phyloP scores from a whole-genome alignment of 2,113 vertebrate genomes.

The Hyaena hyaena region DNA sequence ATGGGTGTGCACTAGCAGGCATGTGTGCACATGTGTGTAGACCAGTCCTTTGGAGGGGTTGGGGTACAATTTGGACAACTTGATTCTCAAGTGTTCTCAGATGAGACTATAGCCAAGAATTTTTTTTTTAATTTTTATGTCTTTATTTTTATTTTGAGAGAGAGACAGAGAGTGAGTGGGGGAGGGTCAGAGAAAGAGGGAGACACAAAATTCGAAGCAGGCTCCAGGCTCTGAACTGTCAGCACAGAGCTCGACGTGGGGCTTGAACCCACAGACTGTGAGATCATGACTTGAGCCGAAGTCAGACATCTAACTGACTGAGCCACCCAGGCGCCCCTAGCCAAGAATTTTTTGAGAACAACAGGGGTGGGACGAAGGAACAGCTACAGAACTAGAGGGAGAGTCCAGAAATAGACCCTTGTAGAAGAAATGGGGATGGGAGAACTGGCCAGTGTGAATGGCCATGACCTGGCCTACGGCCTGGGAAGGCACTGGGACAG shows the following conservation, averaged over 20 bases:
- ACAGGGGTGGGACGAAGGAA: neutral
- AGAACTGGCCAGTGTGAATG: neutral
- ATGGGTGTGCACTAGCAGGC: fast-evolving
- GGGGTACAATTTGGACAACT: neutral
- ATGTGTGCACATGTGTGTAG: neutral
- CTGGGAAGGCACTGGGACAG: neutral
- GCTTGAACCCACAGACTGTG: no score
- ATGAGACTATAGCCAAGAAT: neutral
- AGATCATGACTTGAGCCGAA: no score
- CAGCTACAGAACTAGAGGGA: neutral
- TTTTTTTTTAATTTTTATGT: neutral
- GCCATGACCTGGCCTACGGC: neutral
- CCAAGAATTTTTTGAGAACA: neutral
- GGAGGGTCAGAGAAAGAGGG: no score
- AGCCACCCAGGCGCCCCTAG: no score
- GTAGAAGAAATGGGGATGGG: neutral
- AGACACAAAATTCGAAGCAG: no score
- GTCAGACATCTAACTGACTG: no score
- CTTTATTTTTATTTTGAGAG: no score
- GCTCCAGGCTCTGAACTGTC: no score
- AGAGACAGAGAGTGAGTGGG: no score
- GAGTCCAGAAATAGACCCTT: neutral
- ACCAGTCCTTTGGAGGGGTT: neutral
- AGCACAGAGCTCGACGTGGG: no score
- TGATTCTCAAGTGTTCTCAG: constrained; percentile 30